Evolutionary conservation across 2,888 invertebrate species (phyloP).

Genomic region (Lasioglossum malachurum): DNA sequence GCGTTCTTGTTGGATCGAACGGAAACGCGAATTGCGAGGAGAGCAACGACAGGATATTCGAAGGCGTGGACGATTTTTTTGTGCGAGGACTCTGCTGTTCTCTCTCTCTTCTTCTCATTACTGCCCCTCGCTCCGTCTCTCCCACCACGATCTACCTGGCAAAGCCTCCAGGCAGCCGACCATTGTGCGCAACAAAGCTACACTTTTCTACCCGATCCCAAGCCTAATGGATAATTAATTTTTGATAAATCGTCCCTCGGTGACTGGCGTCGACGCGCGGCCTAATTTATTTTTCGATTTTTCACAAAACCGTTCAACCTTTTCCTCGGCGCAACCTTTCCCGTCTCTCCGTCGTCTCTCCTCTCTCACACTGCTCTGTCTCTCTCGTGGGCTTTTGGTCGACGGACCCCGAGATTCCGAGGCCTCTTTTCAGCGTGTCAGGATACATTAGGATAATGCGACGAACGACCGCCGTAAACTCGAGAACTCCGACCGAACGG

Average conservation of each 20-base stretch:
- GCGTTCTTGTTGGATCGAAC: background rate
- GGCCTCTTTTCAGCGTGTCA: constrained; percentile 66
- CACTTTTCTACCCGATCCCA: constrained; percentile 82
- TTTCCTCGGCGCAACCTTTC: constrained; percentile 14
- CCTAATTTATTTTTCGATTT: constrained; percentile 81
- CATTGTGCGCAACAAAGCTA: constrained; percentile 82
- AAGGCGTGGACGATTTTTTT: constrained; percentile 83
- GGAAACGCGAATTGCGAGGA: constrained; percentile 28
- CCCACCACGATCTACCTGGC: constrained; percentile 69
- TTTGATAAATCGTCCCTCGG: constrained; percentile 82
- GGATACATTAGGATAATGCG: constrained; percentile 74
- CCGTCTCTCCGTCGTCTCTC: background rate
- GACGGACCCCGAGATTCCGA: constrained; percentile 60
- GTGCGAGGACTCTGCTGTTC: constrained; percentile 59
- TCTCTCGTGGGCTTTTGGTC: background rate
- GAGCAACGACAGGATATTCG: constrained; percentile 77
- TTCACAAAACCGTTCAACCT: constrained; percentile 72
- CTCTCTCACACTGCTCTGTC: background rate
- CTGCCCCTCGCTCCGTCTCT: constrained; percentile 31
- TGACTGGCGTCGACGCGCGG: constrained; percentile 79
- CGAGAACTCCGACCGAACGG: constrained; percentile 63
- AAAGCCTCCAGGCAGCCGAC: constrained; percentile 65
- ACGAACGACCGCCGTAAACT: constrained; percentile 71
- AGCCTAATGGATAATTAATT: constrained; percentile 84
- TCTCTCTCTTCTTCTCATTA: constrained; percentile 13